Conservation (phyloP, 2,113 vertebrate genomes). For the Sinocyclocheilus grahami region DNA sequence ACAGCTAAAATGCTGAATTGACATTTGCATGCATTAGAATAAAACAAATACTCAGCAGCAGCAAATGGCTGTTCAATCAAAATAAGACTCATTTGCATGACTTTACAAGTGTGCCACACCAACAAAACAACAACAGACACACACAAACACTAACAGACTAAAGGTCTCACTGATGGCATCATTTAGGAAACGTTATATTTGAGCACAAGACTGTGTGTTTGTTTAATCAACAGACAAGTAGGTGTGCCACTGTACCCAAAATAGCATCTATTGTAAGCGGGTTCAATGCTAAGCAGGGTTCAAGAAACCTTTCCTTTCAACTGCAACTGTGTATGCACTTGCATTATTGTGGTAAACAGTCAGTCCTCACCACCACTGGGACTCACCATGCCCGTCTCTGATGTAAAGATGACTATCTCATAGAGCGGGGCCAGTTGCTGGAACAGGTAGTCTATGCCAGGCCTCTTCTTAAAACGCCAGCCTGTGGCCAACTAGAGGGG, state of each 20-base stretch:
- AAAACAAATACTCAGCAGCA: background rate
- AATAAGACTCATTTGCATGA: constrained; percentile 39
- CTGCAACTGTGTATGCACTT: background rate
- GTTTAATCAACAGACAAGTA: constrained; percentile 6
- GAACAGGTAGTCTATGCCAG: constrained; percentile 90
- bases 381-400: constrained; percentile 91
- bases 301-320: background rate
- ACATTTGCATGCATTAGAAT: background rate
- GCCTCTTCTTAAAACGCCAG: constrained; percentile 94
- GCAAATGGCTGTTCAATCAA: too few relatives aligned
- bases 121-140: constrained; percentile 30
- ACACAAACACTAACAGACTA: constrained; percentile 25
- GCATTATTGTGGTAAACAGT: constrained; percentile 26
- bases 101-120: constrained; percentile 35
- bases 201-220: background rate
- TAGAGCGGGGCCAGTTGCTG: constrained; percentile 89
- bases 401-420: constrained; percentile 91
- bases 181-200: constrained; percentile 10
- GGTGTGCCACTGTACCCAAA: constrained; percentile 32
- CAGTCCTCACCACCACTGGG: background rate
- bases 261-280: background rate
- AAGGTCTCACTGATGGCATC: background rate
- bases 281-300: background rate
- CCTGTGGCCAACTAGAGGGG: constrained; percentile 83
- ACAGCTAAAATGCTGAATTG: background rate